Conservation (phyloP, 2,113 vertebrate species). For the human (Homo sapiens) region DNA sequence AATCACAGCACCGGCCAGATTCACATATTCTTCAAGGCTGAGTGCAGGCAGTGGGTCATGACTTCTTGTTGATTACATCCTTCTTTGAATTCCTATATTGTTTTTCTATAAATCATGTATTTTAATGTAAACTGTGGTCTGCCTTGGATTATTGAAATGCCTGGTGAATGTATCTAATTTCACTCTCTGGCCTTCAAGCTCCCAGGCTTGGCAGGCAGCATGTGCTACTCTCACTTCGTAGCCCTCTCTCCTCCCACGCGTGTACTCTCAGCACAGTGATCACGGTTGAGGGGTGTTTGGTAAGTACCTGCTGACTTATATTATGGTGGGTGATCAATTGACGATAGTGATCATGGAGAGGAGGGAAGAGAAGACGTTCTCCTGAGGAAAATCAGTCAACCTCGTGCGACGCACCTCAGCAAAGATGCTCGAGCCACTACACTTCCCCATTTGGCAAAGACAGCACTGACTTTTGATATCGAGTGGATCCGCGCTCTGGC, state of each 20-base stretch:
- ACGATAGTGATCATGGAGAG: background rate
- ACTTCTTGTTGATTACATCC: background rate
- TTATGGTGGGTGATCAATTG: background rate
- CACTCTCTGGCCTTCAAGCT: background rate
- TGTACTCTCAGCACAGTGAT: background rate
- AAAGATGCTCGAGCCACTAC: background rate
- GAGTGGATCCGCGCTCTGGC: background rate
- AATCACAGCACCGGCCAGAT: background rate
- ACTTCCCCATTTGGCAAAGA: background rate
- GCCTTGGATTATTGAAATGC: background rate
- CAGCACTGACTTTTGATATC: background rate
- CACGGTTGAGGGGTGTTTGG: background rate
- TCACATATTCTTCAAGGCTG: background rate
- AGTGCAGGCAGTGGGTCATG: background rate
- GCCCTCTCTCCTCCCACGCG: too few relatives aligned
- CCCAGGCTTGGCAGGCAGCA: background rate
- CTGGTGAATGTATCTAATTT: background rate
- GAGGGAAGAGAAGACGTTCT: background rate
- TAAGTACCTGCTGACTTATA: background rate
- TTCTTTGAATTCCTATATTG: background rate
- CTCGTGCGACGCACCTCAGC: background rate
- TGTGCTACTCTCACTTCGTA: background rate
- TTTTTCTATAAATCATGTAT: background rate
- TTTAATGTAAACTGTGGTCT: background rate
- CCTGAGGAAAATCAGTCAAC: background rate